Conservation (phyloP, 2,797 vertebrate genomes). For the Pangasius macronema region DNA sequence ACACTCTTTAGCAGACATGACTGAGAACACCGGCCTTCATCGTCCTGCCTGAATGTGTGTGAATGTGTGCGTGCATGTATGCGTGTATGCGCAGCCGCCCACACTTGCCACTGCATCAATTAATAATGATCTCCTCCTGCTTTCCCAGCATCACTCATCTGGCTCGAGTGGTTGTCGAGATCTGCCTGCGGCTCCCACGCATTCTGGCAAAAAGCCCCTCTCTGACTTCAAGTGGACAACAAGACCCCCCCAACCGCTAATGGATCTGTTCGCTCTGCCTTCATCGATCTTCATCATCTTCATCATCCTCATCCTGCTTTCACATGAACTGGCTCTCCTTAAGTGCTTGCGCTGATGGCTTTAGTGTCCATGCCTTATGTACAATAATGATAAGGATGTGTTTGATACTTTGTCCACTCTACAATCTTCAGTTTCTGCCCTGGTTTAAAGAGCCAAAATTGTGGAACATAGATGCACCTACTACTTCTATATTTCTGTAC, state of each 20-base stretch:
- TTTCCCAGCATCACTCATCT: constrained; percentile 63
- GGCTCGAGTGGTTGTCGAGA: constrained; percentile 52
- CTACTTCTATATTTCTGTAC: not conserved
- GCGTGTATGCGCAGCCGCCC: constrained; percentile 47
- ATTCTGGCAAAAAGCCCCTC: constrained; percentile 54
- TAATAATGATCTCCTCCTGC: constrained; percentile 61
- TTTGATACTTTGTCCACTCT: not conserved
- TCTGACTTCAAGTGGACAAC: constrained; percentile 55
- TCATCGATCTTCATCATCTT: constrained; percentile 41
- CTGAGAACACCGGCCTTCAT: constrained; percentile 49
- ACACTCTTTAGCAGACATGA: constrained; percentile 52
- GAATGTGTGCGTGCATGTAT: constrained; percentile 21
- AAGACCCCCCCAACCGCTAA: constrained; percentile 50
- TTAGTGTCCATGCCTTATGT: not conserved
- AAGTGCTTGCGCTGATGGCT: constrained; percentile 27
- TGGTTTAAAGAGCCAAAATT: not conserved
- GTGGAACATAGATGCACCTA: not conserved
- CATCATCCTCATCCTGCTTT: constrained; percentile 26
- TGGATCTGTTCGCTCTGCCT: constrained; percentile 43
- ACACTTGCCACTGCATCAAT: constrained; percentile 64
- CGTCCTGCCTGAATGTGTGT: constrained; percentile 34
- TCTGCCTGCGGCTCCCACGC: constrained; percentile 58
- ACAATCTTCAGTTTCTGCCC: not conserved
- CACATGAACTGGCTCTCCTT: not conserved
- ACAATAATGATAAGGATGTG: not conserved